phyloP scores from a whole-genome alignment of 2,888 invertebrate genomes.

The Horisme vitalbata region DNA sequence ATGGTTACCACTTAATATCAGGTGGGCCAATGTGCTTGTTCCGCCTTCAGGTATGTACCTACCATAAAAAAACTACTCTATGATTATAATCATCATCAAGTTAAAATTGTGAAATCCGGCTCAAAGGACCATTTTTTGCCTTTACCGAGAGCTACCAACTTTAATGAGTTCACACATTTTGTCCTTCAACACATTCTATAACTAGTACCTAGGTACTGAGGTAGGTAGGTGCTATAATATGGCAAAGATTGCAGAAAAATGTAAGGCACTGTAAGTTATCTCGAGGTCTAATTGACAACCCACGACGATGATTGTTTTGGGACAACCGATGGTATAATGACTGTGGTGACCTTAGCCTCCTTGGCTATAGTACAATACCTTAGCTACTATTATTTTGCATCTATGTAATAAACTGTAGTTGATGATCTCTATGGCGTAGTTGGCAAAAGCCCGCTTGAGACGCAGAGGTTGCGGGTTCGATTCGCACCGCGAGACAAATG shows the following conservation, averaged over 20 bases:
- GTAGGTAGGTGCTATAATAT: background rate
- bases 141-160: slow-evolving; percentile 2
- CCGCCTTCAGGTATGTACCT: too few relatives aligned
- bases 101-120: slow-evolving; percentile 2
- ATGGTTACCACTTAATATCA: too few relatives aligned
- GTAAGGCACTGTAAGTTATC: slow-evolving; percentile 28
- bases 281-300: slow-evolving; percentile 60
- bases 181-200: background rate
- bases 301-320: slow-evolving; percentile 68
- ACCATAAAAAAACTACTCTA: too few relatives aligned
- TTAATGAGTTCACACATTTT: slow-evolving; percentile 9
- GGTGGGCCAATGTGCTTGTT: too few relatives aligned
- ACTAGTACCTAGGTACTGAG: background rate
- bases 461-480: too few relatives aligned
- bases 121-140: background rate
- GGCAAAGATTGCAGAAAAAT: slow-evolving; percentile 11
- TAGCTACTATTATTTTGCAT: slow-evolving; percentile 3
- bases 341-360: slow-evolving; percentile 62
- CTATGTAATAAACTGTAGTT: background rate
- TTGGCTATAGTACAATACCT: slow-evolving; percentile 32
- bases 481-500: too few relatives aligned
- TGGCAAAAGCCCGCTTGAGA: too few relatives aligned
- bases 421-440: background rate
- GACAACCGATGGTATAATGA: slow-evolving; percentile 57
- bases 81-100: background rate